These are phyloP conservation scores for Bradysia coprophila DNA, from an alignment of 1,140 invertebrate species.

Conservation along the genomic window DNA sequence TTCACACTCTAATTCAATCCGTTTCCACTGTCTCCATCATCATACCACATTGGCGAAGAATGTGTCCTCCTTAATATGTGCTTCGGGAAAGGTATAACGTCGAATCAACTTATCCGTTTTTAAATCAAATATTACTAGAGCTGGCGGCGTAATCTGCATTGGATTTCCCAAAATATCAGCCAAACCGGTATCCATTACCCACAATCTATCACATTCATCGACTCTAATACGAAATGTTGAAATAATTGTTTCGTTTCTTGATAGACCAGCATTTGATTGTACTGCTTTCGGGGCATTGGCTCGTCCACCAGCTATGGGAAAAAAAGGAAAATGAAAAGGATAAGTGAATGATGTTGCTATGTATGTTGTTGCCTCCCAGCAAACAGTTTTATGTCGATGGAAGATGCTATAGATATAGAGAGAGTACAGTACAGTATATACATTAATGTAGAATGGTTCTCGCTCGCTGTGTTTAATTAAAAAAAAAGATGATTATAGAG, in stretches of 20 bases:
- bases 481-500: too few species aligned
- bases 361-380: too few species aligned
- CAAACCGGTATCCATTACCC: constrained; percentile 56
- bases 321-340: constrained; percentile 9
- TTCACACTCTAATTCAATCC: background rate
- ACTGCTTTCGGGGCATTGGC: constrained; percentile 19
- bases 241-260: constrained; percentile 34
- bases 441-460: too few species aligned
- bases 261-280: constrained; percentile 16
- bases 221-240: constrained; percentile 43
- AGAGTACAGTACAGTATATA: too few species aligned
- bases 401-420: too few species aligned
- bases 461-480: too few species aligned
- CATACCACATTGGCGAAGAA: constrained; percentile 52
- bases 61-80: constrained; percentile 41
- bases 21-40: constrained; percentile 5
- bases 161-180: constrained; percentile 39
- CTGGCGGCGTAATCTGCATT: constrained; percentile 38
- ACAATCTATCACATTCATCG: constrained; percentile 51
- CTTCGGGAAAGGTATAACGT: constrained; percentile 41
- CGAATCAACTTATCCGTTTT: constrained; percentile 46
- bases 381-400: too few species aligned
- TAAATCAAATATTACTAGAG: constrained; percentile 50
- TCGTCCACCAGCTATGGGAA: constrained; percentile 13
- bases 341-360: too few species aligned